Conservation (phyloP, 2,888 invertebrate species). For the Melanophora roralis region DNA sequence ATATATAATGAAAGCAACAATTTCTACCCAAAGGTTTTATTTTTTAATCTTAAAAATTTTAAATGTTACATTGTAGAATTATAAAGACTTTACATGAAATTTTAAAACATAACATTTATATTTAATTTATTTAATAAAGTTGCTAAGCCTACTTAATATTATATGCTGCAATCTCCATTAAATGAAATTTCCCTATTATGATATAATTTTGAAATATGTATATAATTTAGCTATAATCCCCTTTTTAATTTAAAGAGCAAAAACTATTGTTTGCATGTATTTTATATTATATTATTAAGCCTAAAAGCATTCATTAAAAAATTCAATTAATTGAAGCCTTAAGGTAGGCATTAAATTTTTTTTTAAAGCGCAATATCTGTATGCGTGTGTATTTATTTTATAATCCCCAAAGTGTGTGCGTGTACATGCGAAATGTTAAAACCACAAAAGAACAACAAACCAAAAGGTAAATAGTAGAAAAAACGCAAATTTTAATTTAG, state of each 20-base stretch:
- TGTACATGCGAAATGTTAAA: background rate
- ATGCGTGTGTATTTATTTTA: too few species aligned
- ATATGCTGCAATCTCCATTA: too few species aligned
- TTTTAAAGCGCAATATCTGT: background rate
- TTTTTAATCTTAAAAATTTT: too few species aligned
- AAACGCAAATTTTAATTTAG: background rate
- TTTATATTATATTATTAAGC: conserved; percentile 17
- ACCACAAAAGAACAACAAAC: conserved; percentile 4
- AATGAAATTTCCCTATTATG: too few species aligned
- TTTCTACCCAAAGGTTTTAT: background rate
- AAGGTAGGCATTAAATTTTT: conserved; percentile 6
- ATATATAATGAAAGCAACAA: background rate
- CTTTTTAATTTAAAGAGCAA: background rate
- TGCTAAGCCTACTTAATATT: too few species aligned
- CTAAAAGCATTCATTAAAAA: conserved; percentile 35
- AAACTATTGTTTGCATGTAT: background rate
- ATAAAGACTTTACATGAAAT: too few species aligned
- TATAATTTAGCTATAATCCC: background rate
- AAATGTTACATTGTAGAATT: too few species aligned
- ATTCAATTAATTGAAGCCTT: conserved; percentile 45
- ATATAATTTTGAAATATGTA: too few species aligned
- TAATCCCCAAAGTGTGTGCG: conserved; percentile 16
- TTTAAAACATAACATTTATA: too few species aligned
- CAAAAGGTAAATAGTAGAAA: background rate
- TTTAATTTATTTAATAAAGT: too few species aligned